Base-by-base conservation (phyloP, 2,888 invertebrate species). In the Xiphydria camelus region DNA sequence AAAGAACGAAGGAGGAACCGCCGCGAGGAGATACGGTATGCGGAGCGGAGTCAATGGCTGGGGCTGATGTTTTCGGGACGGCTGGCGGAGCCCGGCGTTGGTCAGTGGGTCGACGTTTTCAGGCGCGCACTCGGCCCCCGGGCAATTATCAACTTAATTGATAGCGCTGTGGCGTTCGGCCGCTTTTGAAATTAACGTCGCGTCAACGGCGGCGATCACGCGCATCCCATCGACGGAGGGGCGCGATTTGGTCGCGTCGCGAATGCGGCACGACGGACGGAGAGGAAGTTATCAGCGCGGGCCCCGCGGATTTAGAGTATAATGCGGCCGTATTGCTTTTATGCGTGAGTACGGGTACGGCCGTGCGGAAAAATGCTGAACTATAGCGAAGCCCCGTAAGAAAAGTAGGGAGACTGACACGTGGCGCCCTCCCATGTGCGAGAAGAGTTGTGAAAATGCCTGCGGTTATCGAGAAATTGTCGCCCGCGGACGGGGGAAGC, bases 61-160 rank as follows among this genome's bases (percentile, higher is more conserved):
- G 61, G 70, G 73, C 70, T 64, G 57, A 75, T 72, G 74, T 75
- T 73, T 73, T 70, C 59, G 50, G 60, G 44, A 61, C 51, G 51
- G 67, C 48, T 56, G 49, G 60, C 73, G 33, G 29, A 44, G 25
- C 4, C 42, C 33, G 43, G 25, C 55, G 57, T 51, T 58, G 59
- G 62, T 62, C 61, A 64, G 59, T 63, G 57, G 63, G 59, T 59
- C 61, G 61, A 66, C 66, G 61, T 68, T 68, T 70, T 64, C 57
- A 60, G 57, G 57, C 56, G n/a, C n/a, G n/a, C n/a, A n/a, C n/a
- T n/a, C n/a, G n/a, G n/a, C n/a, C n/a, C n/a, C n/a, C n/a, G n/a
- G n/a, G n/a, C n/a, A n/a, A n/a, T n/a, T n/a, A n/a, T n/a, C n/a
- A n/a, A n/a, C n/a, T n/a, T n/a, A n/a, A n/a, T n/a, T n/a, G n/a